Evolutionary conservation across 2,797 vertebrate genomes (phyloP), one percentile per base, ranked within the genome.

Genomic region (Eulemur coronatus): DNA sequence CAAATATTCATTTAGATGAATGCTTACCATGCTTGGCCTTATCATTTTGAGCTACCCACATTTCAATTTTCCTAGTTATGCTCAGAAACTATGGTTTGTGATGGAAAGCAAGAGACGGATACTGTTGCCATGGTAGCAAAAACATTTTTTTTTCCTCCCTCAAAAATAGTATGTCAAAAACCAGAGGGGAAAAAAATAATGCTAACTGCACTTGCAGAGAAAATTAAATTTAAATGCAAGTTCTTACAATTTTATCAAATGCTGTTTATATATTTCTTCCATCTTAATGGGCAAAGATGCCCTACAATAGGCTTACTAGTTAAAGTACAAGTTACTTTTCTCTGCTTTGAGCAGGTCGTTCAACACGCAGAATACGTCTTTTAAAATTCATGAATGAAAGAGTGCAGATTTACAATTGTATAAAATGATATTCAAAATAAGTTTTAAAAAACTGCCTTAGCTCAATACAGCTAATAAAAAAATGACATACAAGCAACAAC

Each of bases 91-190:
- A 9, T 73, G 95, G 94, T 95, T 98, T 98, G 89, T 98, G 96
- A 98, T 97, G 94, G 96, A 98, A 98, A 98, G 96, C 88, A 98
- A 97, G 96, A 65, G 14, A 98, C 96, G 87, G 97, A 96, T 98
- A 96, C 94, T 97, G 98, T 98, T 95, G 15, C 98, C 97, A 99
- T 99, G 98, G 98, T 97, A 98, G 98, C 98, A 98, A 98, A 98
- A 98, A 97, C 97, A 98, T 98, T 97, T 98, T 98, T 97, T 98
- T 97, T 98, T 97, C 97, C 97, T 97, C 88, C 95, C 98, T 97
- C 97, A 98, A 98, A 98, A 98, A 97, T 97, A 97, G 95, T 94
- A 97, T 98, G 96, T 98, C 98, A 98, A 96, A 97, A 89, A 98
- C 69, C 81, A 98, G 84, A 90, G 67, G 90, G 18, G 4, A 0